Conservation (phyloP, 2,888 invertebrate genomes). For the Lobophora halterata region DNA sequence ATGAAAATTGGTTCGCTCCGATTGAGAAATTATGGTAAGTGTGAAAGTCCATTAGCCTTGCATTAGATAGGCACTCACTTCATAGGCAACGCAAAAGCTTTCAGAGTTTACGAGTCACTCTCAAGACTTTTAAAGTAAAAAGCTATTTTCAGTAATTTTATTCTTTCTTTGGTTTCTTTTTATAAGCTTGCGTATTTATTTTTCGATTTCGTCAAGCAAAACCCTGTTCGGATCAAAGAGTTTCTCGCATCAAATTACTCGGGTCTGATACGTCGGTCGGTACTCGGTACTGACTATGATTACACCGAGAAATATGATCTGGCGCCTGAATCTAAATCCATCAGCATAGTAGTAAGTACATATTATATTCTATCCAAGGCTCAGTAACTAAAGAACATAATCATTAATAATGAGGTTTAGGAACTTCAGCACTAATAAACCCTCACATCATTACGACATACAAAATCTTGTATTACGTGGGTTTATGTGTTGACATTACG, state of each 20-base stretch:
- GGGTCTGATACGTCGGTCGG: constrained; percentile 45
- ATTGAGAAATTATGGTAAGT: constrained; percentile 27
- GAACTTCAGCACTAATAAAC: constrained; percentile 27
- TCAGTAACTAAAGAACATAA: constrained; percentile 17
- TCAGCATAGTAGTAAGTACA: too few relatives aligned
- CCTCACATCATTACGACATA: constrained; percentile 25
- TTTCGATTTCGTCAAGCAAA: constrained; percentile 20
- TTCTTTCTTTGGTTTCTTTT: constrained; percentile 5
- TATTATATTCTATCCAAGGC: constrained; percentile 16
- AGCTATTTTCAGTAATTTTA: constrained; percentile 9
- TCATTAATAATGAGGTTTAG: constrained; percentile 25
- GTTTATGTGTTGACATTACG: constrained; percentile 28
- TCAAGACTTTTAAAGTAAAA: constrained; percentile 14
- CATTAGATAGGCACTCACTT: constrained; percentile 21
- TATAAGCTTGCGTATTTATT: constrained; percentile 1
- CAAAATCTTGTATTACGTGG: constrained; percentile 32
- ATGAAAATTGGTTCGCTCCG: constrained; percentile 5
- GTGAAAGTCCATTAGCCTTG: constrained; percentile 26
- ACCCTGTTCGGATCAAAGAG: constrained; percentile 30
- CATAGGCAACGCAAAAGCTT: constrained; percentile 21
- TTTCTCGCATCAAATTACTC: constrained; percentile 42
- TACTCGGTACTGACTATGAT: constrained; percentile 41
- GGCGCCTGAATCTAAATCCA: constrained; percentile 43
- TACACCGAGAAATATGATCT: constrained; percentile 48
- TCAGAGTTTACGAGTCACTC: constrained; percentile 13